Evolutionary conservation across 2,797 vertebrate species (phyloP), one percentile per base, ranked within the genome.

Genomic region (Halcyon badia): DNA sequence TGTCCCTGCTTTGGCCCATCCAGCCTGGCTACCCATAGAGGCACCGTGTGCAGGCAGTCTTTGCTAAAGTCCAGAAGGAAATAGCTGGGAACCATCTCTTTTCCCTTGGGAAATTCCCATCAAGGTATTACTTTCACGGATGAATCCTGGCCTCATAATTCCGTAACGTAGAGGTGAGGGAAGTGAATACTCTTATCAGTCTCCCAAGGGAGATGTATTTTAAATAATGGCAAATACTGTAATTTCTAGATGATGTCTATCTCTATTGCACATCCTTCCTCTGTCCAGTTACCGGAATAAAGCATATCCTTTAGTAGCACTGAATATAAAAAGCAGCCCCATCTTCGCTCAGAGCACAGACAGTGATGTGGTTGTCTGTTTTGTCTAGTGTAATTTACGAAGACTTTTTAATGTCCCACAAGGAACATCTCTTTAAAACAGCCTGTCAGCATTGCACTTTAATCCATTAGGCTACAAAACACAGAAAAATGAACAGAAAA

Each of bases 381-480:
- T 95, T 87, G 81, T 70, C 91, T 87, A 44, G 46, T 25, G 21
- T 48, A 44, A 46, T 33, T 11, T 17, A n/a, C 79, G 65, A 97
- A 95, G 64, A 58, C 31, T 86, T 95, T 93, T 83, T 90, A 89
- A 72, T 31, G 60, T 71, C 68, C 81, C 72, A 70, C 33, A 82
- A 89, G 77, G 77, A 86, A 66, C 26, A 44, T 73, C 31, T 72
- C 71, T 89, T 83, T 75, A 48, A 85, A 87, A 56, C 72, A 91
- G 49, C 46, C 76, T 89, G 85, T 87, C 76, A 75, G 75, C 41
- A 92, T 94, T 89, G 42, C 33, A 48, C 69, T 94, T 89, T 83
- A 94, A 77, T 95, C 64, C 60, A 78, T 72, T 83, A 87, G 48
- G n/a, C 61, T 94, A 65, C 46, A 81, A 94, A 96, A 88, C 71